Percentiles rank a stretch among this genome's conserved stretches.
These are phyloP conservation scores for Drosophila albomicans DNA, from an alignment of 1,140 invertebrate species.

Conservation along the genomic window DNA sequence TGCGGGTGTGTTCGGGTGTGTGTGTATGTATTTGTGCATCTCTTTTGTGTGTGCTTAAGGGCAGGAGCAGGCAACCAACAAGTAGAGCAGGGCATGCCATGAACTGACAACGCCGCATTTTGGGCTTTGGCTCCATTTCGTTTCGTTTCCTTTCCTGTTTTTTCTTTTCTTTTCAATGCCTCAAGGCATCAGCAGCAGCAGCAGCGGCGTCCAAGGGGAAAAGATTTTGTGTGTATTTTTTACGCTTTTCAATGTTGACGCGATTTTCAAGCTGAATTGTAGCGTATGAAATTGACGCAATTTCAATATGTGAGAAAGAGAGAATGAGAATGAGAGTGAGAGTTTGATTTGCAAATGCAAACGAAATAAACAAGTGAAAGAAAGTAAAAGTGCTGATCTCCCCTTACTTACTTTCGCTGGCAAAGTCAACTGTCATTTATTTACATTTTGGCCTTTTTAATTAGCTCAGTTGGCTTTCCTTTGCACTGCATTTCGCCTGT, in stretches of 20 bases:
- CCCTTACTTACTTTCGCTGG: neutral
- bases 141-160: too few species aligned
- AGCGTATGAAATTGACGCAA: slow-evolving; percentile 55
- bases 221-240: too few species aligned
- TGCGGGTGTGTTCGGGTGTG: too few species aligned
- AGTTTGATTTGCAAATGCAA: neutral
- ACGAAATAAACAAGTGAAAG: neutral
- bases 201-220: too few species aligned
- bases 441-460: slow-evolving; percentile 31
- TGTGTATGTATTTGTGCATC: neutral
- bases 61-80: slow-evolving; percentile 29
- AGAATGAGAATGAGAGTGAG: too few species aligned
- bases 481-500: slow-evolving; percentile 14
- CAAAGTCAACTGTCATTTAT: slow-evolving; percentile 16
- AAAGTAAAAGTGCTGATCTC: neutral
- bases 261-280: slow-evolving; percentile 68
- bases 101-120: slow-evolving; percentile 31
- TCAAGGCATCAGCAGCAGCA: too few species aligned
- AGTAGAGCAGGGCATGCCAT: neutral
- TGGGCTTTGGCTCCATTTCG: slow-evolving; percentile 12
- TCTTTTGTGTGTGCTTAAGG: slow-evolving; percentile 33
- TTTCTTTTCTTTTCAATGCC: too few species aligned
- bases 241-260: slow-evolving; percentile 19
- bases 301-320: neutral
- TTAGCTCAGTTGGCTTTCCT: slow-evolving; percentile 18